Evolutionary conservation across 2,888 invertebrate species (phyloP), one percentile per base, ranked within the genome.

Genomic region (Teleogryllus oceanicus): DNA sequence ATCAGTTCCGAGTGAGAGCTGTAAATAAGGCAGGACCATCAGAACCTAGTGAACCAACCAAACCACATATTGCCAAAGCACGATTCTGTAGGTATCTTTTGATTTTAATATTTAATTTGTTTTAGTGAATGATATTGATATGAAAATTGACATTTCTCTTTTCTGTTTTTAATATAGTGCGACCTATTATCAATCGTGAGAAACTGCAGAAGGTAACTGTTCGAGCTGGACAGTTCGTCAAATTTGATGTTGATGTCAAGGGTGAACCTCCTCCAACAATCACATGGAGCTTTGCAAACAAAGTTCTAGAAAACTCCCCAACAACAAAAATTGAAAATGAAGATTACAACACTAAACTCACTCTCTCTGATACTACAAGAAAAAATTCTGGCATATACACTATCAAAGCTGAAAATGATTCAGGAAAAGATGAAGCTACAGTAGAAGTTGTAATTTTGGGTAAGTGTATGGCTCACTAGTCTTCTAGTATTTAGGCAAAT

Each of bases 201-300:
- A 97, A 97, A 88, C 90, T 98, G 87, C 93, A 94, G 82, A 93
- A 94, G 2, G 90, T 97, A 0, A 94, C 94, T 85, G 93, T 98
- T 5, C 93, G 97, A 84, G 96, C 96, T 37, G 97, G 98, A 0
- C 94, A 96, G 85, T 89, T 93, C 13, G 94, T 98, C 84, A 96
- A 94, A 85, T 90, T 98, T 84, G 97, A 97, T 86, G 96, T 99
- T 4, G 96, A 97, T 87, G 94, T 97, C 83, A 94, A 94, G 86
- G 99, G 99, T 86, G 99, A 99, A 89, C 99, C 99, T 78, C 94
- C 96, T 85, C 99, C 99, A 88, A 93, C 92, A 83, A 92, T 94
- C 84, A 93, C 92, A 11, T 97, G 96, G 96, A 91, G 90, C 82
- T 92, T 94, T 84, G 91, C 89, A 77, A 90, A 89, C 83, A 88